Base-by-base conservation (phyloP, 2,888 invertebrate species). In the Agelastica alni region DNA sequence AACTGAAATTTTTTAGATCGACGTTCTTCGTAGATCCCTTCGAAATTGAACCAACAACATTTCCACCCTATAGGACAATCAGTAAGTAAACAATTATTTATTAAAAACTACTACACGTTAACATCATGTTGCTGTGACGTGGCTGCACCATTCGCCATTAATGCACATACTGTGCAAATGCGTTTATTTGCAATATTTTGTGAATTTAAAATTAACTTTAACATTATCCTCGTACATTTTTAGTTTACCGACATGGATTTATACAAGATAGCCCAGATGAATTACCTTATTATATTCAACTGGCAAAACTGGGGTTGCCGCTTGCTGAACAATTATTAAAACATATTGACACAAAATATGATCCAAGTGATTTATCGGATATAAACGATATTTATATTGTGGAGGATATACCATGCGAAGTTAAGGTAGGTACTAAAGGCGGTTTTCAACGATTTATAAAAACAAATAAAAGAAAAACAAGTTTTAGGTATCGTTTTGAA, bases 211-310 rank as follows among this genome's bases (percentile, higher is more conserved):
- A n/a, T n/a, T n/a, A n/a, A n/a, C n/a, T n/a, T n/a, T n/a, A n/a
- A n/a, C n/a, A n/a, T n/a, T n/a, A n/a, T n/a, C 14, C 14, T 52
- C 12, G 14, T n/a, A 14, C 20, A 41, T 39, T 48, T 44, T 26
- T 18, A 56, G 56, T 44, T 26, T 47, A 39, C 5, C 56, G 48
- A 4, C 56, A 52, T 5, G 52, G 52, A 31, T 56, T 56, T 28
- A 10, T 43, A 9, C 10, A 52, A 18, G 56, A 34, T 5, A 32
- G 37, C 13, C 34, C 43, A 2, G n/a, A 10, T 14, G 37, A 52
- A 9, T 30, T 56, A 13, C 52, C 56, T 2, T 12, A 6, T 4
- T 48, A 47, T 28, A 34, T 52, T 4, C 17, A 31, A 44, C 14
- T 51, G 2, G 52, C 52, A 2, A 56, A 46, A 7, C 14, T 28